These are phyloP conservation scores for Caenorhabditis latens DNA, from an alignment of 1,140 invertebrate species.

Conservation along the genomic window DNA sequence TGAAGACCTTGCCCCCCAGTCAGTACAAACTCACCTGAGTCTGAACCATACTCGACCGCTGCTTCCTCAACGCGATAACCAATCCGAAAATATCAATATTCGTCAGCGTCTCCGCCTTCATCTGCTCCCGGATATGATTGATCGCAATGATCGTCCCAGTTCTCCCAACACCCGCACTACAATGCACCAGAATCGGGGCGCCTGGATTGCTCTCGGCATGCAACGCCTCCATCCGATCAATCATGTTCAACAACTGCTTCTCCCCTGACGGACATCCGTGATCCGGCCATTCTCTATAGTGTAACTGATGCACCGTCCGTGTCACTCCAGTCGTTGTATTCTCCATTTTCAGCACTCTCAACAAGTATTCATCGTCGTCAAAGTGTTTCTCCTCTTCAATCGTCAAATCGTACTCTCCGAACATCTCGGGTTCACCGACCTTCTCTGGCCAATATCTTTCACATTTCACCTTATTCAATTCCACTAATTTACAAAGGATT, in stretches of 20 bases:
- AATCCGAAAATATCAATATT: constrained; percentile 81
- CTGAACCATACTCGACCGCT: constrained; percentile 83
- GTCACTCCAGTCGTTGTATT: constrained; percentile 46
- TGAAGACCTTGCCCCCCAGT: too few species aligned
- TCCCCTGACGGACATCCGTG: constrained; percentile 63
- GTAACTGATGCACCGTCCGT: constrained; percentile 57
- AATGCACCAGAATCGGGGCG: constrained; percentile 60
- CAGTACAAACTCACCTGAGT: constrained; percentile 78
- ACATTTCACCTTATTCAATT: constrained; percentile 64
- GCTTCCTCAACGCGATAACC: constrained; percentile 81
- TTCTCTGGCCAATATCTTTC: constrained; percentile 64
- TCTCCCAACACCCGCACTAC: constrained; percentile 82
- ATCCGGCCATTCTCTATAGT: constrained; percentile 67
- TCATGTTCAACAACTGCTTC: constrained; percentile 64
- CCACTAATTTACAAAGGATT: constrained; percentile 65
- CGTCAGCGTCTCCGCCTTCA: constrained; percentile 81
- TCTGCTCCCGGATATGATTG: constrained; percentile 82
- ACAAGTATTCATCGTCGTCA: constrained; percentile 49
- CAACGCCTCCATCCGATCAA: constrained; percentile 55
- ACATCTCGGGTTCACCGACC: constrained; percentile 44
- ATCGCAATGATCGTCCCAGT: constrained; percentile 84
- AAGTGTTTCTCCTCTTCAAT: constrained; percentile 58
- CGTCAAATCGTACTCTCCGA: constrained; percentile 60
- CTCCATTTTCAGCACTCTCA: constrained; percentile 51
- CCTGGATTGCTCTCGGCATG: background rate